phyloP scores from a whole-genome alignment of 2,888 invertebrate species.

The Eupithecia subumbrata region DNA sequence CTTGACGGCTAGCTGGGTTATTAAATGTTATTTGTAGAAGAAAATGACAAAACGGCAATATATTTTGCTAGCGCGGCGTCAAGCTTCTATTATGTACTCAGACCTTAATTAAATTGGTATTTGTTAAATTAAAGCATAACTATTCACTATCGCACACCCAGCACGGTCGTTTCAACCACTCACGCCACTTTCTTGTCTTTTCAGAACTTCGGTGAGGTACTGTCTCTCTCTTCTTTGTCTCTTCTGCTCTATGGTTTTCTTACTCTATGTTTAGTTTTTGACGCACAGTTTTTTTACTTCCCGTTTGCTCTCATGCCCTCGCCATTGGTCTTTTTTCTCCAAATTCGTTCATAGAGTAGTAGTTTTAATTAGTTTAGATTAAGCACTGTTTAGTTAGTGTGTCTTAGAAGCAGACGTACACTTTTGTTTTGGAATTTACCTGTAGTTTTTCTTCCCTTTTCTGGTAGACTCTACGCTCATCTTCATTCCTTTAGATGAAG shows the following conservation, averaged over 20 bases:
- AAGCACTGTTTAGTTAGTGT: slow-evolving; percentile 41
- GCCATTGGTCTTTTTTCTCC: slow-evolving; percentile 51
- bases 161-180: slow-evolving; percentile 67
- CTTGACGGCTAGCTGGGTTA: not conserved
- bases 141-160: slow-evolving; percentile 57
- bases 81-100: not conserved
- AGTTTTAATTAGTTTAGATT: slow-evolving; percentile 21
- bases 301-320: slow-evolving; percentile 50
- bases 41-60: not conserved
- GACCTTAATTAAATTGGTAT: not conserved
- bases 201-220: slow-evolving; percentile 86
- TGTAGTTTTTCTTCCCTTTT: slow-evolving; percentile 36
- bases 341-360: slow-evolving; percentile 49
- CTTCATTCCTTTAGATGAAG: slow-evolving; percentile 8
- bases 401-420: slow-evolving; percentile 20
- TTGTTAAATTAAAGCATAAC: slow-evolving; percentile 34
- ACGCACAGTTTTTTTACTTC: slow-evolving; percentile 63
- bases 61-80: not conserved
- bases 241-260: slow-evolving; percentile 54
- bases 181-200: slow-evolving; percentile 83
- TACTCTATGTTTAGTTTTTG: slow-evolving; percentile 60
- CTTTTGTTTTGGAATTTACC: slow-evolving; percentile 15
- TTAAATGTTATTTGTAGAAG: not conserved
- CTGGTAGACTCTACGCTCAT: slow-evolving; percentile 23
- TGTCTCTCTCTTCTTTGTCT: slow-evolving; percentile 75